phyloP scores from a whole-genome alignment of 2,113 vertebrate species.

The Catagonus wagneri region DNA sequence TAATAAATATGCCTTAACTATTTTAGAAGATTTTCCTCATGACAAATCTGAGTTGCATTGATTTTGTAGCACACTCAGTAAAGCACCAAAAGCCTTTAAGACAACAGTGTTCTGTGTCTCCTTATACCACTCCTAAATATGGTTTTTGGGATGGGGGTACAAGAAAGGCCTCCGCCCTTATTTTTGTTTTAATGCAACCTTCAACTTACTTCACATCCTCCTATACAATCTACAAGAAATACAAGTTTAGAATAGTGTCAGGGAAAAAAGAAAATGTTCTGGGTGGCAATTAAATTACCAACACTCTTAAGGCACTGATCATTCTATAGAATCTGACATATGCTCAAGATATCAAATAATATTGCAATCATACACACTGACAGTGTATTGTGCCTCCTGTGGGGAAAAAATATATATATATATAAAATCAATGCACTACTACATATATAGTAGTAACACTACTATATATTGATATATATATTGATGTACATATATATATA shows the following conservation, averaged over 20 bases:
- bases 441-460: too few relatives aligned
- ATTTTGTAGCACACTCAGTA: not conserved
- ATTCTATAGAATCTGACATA: not conserved
- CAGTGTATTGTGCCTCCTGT: not conserved
- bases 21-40: not conserved
- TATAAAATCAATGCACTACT: too few relatives aligned
- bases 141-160: not conserved
- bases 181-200: not conserved
- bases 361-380: not conserved
- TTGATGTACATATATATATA: not conserved
- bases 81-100: not conserved
- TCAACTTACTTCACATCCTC: not conserved
- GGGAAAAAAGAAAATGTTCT: not conserved
- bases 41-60: not conserved
- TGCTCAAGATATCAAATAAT: not conserved
- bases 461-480: not conserved
- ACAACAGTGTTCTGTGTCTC: not conserved
- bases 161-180: not conserved
- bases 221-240: not conserved
- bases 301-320: not conserved
- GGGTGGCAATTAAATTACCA: not conserved
- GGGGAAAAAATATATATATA: constrained; percentile 64
- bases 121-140: not conserved
- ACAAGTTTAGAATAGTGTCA: not conserved
- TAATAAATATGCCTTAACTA: not conserved